phyloP scores from a whole-genome alignment of 2,113 vertebrate species.

The Poicephalus gulielmi region DNA sequence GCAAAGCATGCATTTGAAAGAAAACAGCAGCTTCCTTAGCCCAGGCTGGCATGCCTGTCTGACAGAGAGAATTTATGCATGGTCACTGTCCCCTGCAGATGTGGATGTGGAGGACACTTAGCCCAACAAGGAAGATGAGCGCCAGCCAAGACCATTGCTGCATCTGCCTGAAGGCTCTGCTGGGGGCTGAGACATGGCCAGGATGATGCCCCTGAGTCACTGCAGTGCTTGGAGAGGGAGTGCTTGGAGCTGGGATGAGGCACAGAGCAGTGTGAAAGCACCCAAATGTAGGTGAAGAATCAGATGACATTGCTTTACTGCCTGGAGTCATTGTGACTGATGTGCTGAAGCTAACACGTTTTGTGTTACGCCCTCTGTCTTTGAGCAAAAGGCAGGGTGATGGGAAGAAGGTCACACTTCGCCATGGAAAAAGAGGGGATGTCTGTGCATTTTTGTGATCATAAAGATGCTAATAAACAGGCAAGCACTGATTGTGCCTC shows the following conservation, averaged over 20 bases:
- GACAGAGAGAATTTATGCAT: neutral
- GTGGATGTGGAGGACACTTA: neutral
- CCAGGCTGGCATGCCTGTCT: neutral
- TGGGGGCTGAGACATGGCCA: neutral
- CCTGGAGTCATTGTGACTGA: neutral
- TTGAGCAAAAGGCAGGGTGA: neutral
- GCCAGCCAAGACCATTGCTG: neutral
- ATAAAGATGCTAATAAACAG: neutral
- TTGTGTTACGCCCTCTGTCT: neutral
- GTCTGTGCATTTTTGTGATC: neutral
- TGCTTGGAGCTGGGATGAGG: neutral
- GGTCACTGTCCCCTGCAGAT: neutral
- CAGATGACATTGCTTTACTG: fast-evolving
- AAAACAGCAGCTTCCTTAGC: neutral
- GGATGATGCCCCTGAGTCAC: neutral
- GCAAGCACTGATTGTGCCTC: neutral
- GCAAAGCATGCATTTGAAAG: neutral
- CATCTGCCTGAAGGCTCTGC: neutral
- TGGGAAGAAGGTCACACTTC: neutral
- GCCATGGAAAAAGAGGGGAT: neutral
- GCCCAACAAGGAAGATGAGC: neutral
- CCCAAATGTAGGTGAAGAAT: neutral
- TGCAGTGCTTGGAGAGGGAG: neutral
- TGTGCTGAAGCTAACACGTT: neutral
- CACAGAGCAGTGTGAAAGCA: neutral